Percentiles rank a stretch among this genome's conserved stretches.
Conservation (phyloP, 2,797 vertebrate species). For the Enteromius viviparus region DNA sequence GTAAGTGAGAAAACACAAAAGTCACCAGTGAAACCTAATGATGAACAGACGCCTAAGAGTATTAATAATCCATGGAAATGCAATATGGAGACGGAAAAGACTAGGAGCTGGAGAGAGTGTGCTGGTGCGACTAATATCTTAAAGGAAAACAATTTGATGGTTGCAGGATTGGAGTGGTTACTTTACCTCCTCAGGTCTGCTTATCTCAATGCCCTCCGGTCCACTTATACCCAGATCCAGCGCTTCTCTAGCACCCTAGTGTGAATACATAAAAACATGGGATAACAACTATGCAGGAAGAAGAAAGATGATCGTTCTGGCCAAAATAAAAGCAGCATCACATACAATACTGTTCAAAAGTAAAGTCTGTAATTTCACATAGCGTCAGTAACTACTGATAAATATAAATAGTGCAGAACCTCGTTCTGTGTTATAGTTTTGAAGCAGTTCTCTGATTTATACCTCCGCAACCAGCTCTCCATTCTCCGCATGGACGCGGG, state of each 20-base stretch:
- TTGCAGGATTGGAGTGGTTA: neutral
- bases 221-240: constrained; percentile 94
- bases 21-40: constrained; percentile 40
- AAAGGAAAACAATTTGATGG: constrained; percentile 34
- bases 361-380: neutral
- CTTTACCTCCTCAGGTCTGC: constrained; percentile 92
- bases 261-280: constrained; percentile 17
- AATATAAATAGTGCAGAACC: neutral
- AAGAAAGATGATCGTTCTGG: neutral
- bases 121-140: constrained; percentile 8
- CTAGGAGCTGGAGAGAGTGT: neutral
- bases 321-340: neutral
- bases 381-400: neutral
- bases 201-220: constrained; percentile 96
- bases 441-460: constrained; percentile 25
- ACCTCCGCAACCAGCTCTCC: constrained; percentile 97
- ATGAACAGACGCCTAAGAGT: constrained; percentile 32
- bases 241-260: constrained; percentile 88
- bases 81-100: constrained; percentile 27
- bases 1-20: constrained; percentile 41
- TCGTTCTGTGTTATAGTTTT: neutral
- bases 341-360: neutral
- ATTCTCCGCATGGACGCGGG: constrained; percentile 94
- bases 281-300: neutral
- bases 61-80: constrained; percentile 52